phyloP scores from a whole-genome alignment of 2,888 invertebrate genomes.

The Danaus chrysippus region DNA sequence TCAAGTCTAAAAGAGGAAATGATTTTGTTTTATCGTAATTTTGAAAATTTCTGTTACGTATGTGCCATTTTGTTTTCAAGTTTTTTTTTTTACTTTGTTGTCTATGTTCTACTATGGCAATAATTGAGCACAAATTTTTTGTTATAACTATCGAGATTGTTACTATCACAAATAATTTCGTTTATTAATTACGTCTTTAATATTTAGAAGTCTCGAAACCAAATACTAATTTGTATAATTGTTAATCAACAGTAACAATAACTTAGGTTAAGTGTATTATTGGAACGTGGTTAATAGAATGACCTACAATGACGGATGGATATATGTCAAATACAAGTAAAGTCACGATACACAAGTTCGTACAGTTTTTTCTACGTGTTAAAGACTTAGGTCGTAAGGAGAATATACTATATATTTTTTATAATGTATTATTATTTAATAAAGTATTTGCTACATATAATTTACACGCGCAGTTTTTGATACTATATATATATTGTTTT shows the following conservation, averaged over 20 bases:
- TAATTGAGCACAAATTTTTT: no score
- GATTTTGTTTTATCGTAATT: no score
- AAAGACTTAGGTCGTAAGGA: constrained; percentile 25
- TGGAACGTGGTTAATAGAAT: background rate
- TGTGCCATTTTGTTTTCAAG: no score
- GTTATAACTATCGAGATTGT: no score
- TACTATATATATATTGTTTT: constrained; percentile 39
- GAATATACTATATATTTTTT: constrained; percentile 62
- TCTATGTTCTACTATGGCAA: no score
- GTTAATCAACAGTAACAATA: constrained; percentile 18
- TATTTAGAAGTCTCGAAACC: constrained; percentile 50
- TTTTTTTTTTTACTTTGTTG: no score
- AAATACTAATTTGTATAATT: constrained; percentile 66
- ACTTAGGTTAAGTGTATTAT: constrained; percentile 14
- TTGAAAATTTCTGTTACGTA: no score
- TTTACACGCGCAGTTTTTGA: constrained; percentile 50
- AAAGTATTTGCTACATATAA: constrained; percentile 54
- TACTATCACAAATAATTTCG: no score
- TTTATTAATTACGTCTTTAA: constrained; percentile 14
- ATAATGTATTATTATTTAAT: constrained; percentile 57
- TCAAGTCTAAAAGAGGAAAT: no score
- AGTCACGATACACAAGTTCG: no score
- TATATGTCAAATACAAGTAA: background rate
- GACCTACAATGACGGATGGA: background rate
- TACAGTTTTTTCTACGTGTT: background rate